phyloP scores from a whole-genome alignment of 2,888 invertebrate genomes.

The Eupelmus urozonus region DNA sequence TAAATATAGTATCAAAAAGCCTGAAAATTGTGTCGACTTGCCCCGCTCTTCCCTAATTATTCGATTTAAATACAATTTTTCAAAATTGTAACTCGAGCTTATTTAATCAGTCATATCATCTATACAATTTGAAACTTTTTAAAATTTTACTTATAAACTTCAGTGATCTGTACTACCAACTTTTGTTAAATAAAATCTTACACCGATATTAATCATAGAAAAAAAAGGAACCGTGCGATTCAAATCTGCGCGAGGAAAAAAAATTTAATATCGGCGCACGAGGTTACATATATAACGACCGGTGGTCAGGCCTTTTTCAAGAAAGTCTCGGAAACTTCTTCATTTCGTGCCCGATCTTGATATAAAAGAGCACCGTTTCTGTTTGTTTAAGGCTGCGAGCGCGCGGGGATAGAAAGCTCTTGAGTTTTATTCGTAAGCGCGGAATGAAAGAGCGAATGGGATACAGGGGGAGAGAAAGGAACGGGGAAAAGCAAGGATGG shows the following conservation, averaged over 20 bases:
- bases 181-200: background rate
- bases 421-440: conserved; percentile 48
- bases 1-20: too few relatives aligned
- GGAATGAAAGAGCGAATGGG: conserved; percentile 26
- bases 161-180: too few relatives aligned
- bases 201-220: background rate
- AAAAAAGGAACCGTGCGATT: conserved; percentile 3
- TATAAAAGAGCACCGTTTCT: conserved; percentile 42
- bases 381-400: conserved; percentile 43
- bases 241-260: background rate
- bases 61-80: too few relatives aligned
- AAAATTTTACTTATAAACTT: too few relatives aligned
- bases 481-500: conserved; percentile 15
- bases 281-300: conserved; percentile 1
- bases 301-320: background rate
- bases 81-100: too few relatives aligned
- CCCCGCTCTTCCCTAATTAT: too few relatives aligned
- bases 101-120: too few relatives aligned
- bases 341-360: conserved; percentile 47
- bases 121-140: too few relatives aligned
- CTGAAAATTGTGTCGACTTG: too few relatives aligned
- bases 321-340: conserved; percentile 41
- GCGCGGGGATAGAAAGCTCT: conserved; percentile 28
- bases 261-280: background rate
- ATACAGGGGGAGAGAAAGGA: background rate